Percentiles rank a stretch among this genome's conserved stretches.
Evolutionary conservation across 2,888 invertebrate genomes (phyloP).

Genomic region (Apamea crenata): DNA sequence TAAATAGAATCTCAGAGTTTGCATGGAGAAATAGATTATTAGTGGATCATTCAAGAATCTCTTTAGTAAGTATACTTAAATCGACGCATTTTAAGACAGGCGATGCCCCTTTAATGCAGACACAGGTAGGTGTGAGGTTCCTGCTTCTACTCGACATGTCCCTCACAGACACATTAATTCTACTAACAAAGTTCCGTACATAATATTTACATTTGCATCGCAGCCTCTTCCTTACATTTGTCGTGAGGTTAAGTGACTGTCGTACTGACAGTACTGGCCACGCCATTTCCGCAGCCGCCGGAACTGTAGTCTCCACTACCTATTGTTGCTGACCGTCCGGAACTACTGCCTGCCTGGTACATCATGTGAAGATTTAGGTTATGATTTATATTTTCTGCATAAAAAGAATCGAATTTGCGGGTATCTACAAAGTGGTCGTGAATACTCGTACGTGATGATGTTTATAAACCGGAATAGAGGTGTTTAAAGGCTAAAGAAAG

Average conservation of each 20-base stretch:
- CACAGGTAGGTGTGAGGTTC: not conserved
- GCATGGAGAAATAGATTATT: not conserved
- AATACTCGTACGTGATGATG: too few relatives aligned
- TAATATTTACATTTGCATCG: conserved; percentile 38
- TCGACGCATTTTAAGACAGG: too few relatives aligned
- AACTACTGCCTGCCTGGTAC: conserved; percentile 56
- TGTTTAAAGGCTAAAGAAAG: not conserved
- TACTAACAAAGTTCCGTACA: not conserved
- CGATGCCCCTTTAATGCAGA: not conserved
- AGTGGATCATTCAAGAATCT: not conserved
- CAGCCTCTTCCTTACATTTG: conserved; percentile 66
- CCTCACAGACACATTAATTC: not conserved
- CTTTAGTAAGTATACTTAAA: not conserved
- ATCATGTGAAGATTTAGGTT: conserved; percentile 48
- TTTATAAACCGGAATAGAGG: not conserved
- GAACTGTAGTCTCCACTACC: conserved; percentile 66
- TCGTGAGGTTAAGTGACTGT: conserved; percentile 69
- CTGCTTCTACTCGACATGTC: too few relatives aligned
- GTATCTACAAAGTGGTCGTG: not conserved
- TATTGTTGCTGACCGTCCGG: conserved; percentile 67
- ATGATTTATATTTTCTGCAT: conserved; percentile 26
- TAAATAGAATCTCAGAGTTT: not conserved
- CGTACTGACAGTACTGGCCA: conserved; percentile 59
- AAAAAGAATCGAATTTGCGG: not conserved
- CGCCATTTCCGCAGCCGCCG: conserved; percentile 71